Conservation (phyloP, 2,113 vertebrate genomes). For the Notarius lentiginosus region DNA sequence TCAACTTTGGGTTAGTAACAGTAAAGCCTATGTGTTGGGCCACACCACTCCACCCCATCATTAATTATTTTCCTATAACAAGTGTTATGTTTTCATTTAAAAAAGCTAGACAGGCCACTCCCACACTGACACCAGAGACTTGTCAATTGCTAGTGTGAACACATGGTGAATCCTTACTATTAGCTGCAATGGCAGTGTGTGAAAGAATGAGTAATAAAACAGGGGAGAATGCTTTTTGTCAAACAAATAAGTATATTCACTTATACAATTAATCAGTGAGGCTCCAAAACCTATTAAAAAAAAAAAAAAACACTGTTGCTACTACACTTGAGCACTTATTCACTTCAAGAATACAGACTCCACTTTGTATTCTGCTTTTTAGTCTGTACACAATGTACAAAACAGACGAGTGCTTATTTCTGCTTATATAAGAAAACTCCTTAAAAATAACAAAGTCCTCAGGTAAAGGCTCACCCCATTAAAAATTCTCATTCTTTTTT, state of each 20-base stretch:
- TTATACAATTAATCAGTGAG: constrained; percentile 51
- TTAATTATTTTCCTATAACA: not conserved
- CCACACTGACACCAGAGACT: constrained; percentile 26
- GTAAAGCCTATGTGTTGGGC: not conserved
- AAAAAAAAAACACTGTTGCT: constrained; percentile 67
- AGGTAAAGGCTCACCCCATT: constrained; percentile 57
- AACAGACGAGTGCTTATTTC: constrained; percentile 65
- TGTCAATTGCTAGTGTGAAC: constrained; percentile 6
- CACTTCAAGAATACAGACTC: constrained; percentile 63
- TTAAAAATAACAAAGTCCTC: constrained; percentile 56
- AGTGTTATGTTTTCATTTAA: not conserved
- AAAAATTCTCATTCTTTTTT: constrained; percentile 9
- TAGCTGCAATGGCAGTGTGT: constrained; percentile 60
- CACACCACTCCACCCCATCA: no score
- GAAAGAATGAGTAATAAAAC: constrained; percentile 76
- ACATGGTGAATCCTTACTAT: constrained; percentile 42
- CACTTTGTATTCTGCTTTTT: constrained; percentile 52
- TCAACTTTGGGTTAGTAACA: not conserved
- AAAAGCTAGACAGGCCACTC: constrained; percentile 18
- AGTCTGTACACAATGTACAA: constrained; percentile 62
- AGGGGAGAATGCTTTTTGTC: constrained; percentile 70
- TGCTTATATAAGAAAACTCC: constrained; percentile 54
- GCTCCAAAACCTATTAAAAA: constrained; percentile 60
- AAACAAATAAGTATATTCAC: constrained; percentile 59
- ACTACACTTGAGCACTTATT: constrained; percentile 66